Base-by-base conservation (phyloP, 1,140 invertebrate genomes). In the Zaprionus inermis region DNA sequence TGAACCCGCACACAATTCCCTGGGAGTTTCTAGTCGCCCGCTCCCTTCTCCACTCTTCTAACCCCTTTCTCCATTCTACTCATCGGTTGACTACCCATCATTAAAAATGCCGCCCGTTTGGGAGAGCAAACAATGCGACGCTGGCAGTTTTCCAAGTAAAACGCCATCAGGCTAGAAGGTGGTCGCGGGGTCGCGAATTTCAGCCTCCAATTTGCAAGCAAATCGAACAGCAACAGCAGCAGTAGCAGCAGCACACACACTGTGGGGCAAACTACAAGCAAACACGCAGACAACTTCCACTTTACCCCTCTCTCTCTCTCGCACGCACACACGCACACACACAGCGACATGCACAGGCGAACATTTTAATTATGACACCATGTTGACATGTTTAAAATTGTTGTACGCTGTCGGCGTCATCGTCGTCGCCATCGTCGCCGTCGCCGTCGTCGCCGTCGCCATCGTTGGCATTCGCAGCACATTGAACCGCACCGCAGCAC, bases 321-420 rank as follows among this genome's bases (percentile, higher is more conserved):
- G 32, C 44, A 38, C 36, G n/a, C 16, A 32, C 10, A 36, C 49
- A 36, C 18, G 44, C 10, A 55, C 57, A 63, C 14, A 61, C 12
- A 68, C 57, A 52, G 22, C 36, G 56, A 46, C 68, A 59, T 49
- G 63, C 59, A 60, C 72, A 72, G 72, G 73, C 86, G 76, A 89
- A 89, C 85, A 89, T 89, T 89, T 89, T 89, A 89, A 89, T 89
- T 89, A 89, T 89, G 84, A 89, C 84, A 84, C 84, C 80, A 81
- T 88, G 84, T 88, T 81, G 84, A 84, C 84, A 89, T 88, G 83
- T 80, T 80, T 73, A 80, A 89, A 86, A 83, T 88, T 86, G 83
- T 88, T 86, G 83, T 83, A 72, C 79, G 66, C 64, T 72, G 82
- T 63, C 81, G 54, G 28, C 63, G 34, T 14, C 49, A 34, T 11